Evolutionary conservation across 2,113 vertebrate genomes (phyloP).

Genomic region (Alces alces): DNA sequence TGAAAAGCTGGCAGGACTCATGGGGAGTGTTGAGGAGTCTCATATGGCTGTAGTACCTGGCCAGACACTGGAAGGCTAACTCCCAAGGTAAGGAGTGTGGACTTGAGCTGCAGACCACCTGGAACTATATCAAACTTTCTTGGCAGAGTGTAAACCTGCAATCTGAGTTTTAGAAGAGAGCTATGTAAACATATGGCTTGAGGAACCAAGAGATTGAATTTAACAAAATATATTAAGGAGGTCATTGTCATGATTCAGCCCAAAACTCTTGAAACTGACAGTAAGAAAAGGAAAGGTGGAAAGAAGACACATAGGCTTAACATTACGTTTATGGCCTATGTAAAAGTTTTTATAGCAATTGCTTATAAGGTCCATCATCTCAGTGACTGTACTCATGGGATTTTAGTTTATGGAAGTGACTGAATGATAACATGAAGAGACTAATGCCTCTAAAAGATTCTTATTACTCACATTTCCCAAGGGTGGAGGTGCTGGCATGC

Average conservation of each 20-base stretch:
- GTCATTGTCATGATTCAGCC: background rate
- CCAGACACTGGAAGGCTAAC: background rate
- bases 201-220: background rate
- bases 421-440: background rate
- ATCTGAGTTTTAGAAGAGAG: background rate
- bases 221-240: background rate
- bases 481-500: background rate
- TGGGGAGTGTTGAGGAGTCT: background rate
- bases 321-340: background rate
- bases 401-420: background rate
- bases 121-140: background rate
- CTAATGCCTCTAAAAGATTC: background rate
- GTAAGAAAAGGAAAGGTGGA: background rate
- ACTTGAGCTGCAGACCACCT: background rate
- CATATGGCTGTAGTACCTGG: background rate
- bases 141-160: background rate
- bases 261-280: background rate
- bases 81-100: background rate
- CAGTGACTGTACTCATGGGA: background rate
- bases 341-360: background rate
- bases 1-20: background rate
- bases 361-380: background rate
- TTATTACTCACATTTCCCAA: background rate
- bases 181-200: background rate
- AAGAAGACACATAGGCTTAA: background rate